A percentile compares a stretch with the other conserved stretches of the same genome.
phyloP scores from a whole-genome alignment of 2,113 vertebrate genomes.

The Danionella cerebrum region DNA sequence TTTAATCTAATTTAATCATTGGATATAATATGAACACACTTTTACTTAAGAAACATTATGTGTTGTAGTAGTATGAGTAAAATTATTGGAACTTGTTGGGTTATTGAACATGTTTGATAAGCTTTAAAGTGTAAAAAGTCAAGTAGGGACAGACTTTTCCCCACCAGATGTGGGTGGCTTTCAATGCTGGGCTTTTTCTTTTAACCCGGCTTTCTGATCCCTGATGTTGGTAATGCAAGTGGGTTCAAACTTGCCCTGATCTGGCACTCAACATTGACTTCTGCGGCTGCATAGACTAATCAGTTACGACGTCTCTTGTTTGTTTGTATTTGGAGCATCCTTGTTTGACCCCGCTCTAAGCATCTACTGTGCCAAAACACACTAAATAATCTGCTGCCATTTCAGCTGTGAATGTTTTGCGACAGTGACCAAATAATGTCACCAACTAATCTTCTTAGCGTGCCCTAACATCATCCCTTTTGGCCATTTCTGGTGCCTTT shows the following conservation, averaged over 20 bases:
- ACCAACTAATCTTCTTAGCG: constrained; percentile 10
- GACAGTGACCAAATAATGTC: constrained; percentile 25
- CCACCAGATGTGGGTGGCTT: neutral
- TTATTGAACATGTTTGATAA: too few relatives aligned
- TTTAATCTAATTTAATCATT: too few relatives aligned
- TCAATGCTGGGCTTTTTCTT: neutral
- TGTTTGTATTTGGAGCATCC: neutral
- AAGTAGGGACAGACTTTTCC: too few relatives aligned
- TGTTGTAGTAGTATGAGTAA: too few relatives aligned
- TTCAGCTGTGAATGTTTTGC: neutral
- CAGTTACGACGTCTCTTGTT: neutral
- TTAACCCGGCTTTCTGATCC: too few relatives aligned
- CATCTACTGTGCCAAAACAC: neutral
- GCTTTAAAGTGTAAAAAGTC: neutral
- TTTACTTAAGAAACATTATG: too few relatives aligned
- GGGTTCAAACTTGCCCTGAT: neutral
- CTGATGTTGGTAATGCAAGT: too few relatives aligned
- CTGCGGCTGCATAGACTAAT: neutral
- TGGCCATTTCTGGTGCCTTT: neutral
- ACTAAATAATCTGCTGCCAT: neutral
- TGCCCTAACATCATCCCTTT: constrained; percentile 6
- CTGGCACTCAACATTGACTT: neutral
- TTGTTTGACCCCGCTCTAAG: neutral
- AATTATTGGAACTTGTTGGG: too few relatives aligned
- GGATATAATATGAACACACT: too few relatives aligned